Percentiles rank a stretch among this genome's conserved stretches.
These are phyloP conservation scores for Darevskia nairensis DNA, from an alignment of 2,797 vertebrate genomes.

Conservation along the genomic window DNA sequence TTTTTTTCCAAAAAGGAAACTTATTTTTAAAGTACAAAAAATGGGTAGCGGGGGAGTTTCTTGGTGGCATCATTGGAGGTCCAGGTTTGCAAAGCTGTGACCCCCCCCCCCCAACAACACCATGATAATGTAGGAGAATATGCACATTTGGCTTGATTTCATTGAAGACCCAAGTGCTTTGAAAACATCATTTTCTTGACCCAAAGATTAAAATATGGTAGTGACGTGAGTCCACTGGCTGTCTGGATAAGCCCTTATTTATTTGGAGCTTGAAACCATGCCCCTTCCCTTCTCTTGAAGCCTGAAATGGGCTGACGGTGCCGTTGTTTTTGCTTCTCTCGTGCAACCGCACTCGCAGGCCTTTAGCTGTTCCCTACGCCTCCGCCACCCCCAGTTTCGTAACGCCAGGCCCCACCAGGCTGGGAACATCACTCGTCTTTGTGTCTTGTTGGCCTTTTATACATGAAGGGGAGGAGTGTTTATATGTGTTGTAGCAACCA, in stretches of 20 bases:
- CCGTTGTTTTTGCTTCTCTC: not conserved
- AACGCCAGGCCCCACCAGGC: constrained; percentile 17
- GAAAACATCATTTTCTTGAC: not conserved
- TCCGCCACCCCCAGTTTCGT: not conserved
- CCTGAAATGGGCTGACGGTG: not conserved
- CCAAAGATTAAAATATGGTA: not conserved
- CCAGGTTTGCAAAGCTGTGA: not conserved
- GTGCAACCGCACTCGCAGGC: not conserved
- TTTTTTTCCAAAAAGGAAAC: not conserved
- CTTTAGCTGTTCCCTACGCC: not conserved
- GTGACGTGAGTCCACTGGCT: not conserved
- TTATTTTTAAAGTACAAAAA: not conserved
- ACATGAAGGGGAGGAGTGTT: constrained; percentile 64
- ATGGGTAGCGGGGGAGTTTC: not conserved
- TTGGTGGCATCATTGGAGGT: not conserved
- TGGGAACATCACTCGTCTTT: constrained; percentile 58
- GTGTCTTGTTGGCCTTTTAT: constrained; percentile 58
- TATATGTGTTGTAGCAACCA: constrained; percentile 75
- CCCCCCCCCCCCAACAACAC: too few relatives aligned
- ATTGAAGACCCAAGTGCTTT: not conserved
- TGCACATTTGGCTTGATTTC: not conserved
- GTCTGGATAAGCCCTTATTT: not conserved
- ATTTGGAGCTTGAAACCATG: not conserved
- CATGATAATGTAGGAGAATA: not conserved
- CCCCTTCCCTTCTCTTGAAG: not conserved